These are phyloP conservation scores for Tiliacea aurago DNA, from an alignment of 2,888 invertebrate genomes.

Conservation along the genomic window DNA sequence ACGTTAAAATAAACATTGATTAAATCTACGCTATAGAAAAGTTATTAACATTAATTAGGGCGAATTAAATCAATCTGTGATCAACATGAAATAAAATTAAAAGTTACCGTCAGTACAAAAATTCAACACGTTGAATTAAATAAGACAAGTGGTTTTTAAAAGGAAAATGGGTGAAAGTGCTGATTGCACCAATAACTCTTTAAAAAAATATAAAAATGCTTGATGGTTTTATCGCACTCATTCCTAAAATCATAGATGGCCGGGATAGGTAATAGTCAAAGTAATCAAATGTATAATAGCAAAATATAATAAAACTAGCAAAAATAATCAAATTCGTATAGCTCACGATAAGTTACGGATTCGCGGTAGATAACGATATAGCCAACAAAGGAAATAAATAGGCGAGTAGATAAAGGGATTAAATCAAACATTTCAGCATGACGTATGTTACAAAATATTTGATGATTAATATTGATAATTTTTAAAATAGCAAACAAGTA, in stretches of 20 bases:
- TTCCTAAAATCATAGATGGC: not conserved
- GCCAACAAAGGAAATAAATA: not conserved
- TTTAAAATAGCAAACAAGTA: not conserved
- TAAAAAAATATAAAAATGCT: not conserved
- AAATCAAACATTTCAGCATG: slow-evolving; percentile 19
- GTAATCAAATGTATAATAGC: not conserved
- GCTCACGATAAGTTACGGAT: not conserved
- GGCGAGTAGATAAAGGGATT: slow-evolving; percentile 22
- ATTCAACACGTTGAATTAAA: not conserved
- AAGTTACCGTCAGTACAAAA: not conserved
- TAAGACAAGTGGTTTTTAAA: not conserved
- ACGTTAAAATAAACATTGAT: not conserved
- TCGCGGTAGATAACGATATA: slow-evolving; percentile 13
- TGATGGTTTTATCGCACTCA: not conserved
- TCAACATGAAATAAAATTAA: not conserved
- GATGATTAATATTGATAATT: not conserved
- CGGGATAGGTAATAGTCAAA: not conserved
- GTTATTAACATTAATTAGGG: not conserved
- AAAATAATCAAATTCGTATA: not conserved
- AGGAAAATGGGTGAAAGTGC: not conserved
- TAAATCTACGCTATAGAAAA: too few species aligned
- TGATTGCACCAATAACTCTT: not conserved
- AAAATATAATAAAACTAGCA: not conserved
- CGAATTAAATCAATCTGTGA: not conserved
- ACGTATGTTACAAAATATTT: not conserved